These are phyloP conservation scores for Heliocidaris tuberculata DNA, from an alignment of 35 echinoderm and acorn worm species.

Conservation along the genomic window DNA sequence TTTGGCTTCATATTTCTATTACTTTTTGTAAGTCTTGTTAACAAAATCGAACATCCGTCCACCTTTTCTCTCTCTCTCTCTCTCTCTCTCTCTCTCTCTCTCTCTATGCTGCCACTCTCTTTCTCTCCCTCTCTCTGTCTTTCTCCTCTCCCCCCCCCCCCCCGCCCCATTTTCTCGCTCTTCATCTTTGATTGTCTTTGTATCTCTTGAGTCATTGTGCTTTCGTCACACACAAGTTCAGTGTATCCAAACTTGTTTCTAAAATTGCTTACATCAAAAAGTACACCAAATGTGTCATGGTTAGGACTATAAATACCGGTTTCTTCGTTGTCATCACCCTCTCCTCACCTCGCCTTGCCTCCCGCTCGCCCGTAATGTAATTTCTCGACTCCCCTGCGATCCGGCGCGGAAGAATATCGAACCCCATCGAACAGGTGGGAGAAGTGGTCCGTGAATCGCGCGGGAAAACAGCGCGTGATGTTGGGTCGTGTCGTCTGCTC, in stretches of 20 bases:
- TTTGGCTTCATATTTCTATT: too few relatives aligned
- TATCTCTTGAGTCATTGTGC: neutral
- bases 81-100: neutral
- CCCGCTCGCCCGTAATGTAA: constrained; percentile 10
- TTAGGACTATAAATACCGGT: neutral
- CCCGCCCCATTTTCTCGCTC: neutral
- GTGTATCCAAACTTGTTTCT: constrained; percentile 3
- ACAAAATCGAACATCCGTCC: too few relatives aligned
- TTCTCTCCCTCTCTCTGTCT: neutral
- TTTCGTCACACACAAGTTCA: constrained; percentile 5
- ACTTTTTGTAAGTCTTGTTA: too few relatives aligned
- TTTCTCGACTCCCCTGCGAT: constrained; percentile 38
- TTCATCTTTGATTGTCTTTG: neutral
- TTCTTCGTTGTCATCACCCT: neutral
- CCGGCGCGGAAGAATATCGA: constrained; percentile 1
- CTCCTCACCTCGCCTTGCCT: neutral
- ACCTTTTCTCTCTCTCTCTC: neutral
- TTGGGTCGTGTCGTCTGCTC: neutral
- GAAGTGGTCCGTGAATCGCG: constrained; percentile 30
- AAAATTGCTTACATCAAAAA: constrained; percentile 15
- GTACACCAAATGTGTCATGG: constrained; percentile 10
- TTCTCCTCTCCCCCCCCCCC: neutral
- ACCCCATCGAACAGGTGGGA: neutral
- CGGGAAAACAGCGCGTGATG: constrained; percentile 16
- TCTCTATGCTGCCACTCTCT: too few relatives aligned